Conservation (phyloP, 64 coral and sea anemone species). For the Actinia equina region DNA sequence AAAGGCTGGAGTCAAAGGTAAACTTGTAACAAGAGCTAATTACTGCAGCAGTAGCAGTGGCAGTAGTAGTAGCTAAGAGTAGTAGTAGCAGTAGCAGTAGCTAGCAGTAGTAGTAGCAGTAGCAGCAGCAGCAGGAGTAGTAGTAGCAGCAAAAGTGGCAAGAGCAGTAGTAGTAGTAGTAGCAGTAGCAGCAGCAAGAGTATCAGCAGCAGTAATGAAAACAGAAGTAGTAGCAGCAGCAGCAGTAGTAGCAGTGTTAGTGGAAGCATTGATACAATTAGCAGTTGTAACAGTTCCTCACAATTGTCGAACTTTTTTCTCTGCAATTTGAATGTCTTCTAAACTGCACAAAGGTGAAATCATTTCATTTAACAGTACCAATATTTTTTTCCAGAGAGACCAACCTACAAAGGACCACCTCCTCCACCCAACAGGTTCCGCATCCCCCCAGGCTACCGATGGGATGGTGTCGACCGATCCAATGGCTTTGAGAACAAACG, state of each 20-base stretch:
- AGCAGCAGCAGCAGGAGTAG: neutral
- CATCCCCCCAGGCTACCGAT: constrained; percentile 81
- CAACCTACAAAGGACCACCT: constrained; percentile 70
- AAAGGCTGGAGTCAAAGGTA: constrained; percentile 87
- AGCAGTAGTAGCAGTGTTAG: too few species aligned
- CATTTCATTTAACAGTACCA: neutral
- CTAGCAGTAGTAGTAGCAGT: neutral
- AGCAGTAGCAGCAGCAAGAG: too few species aligned
- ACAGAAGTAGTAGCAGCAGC: too few species aligned
- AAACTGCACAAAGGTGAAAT: too few species aligned
- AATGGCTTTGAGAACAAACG: constrained; percentile 96
- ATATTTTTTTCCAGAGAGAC: constrained; percentile 55
- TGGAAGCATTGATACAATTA: neutral
- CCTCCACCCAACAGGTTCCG: constrained; percentile 88
- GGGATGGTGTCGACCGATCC: constrained; percentile 91
- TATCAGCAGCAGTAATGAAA: too few species aligned
- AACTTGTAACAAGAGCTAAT: neutral
- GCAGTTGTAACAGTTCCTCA: neutral
- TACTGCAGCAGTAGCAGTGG: neutral
- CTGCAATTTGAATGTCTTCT: too few species aligned
- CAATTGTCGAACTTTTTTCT: too few species aligned
- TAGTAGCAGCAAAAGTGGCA: neutral
- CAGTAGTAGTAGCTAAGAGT: neutral
- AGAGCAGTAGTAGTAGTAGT: neutral
- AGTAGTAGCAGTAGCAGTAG: neutral